Evolutionary conservation across 2,888 invertebrate species (phyloP).

Genomic region (Anoncus sp.): DNA sequence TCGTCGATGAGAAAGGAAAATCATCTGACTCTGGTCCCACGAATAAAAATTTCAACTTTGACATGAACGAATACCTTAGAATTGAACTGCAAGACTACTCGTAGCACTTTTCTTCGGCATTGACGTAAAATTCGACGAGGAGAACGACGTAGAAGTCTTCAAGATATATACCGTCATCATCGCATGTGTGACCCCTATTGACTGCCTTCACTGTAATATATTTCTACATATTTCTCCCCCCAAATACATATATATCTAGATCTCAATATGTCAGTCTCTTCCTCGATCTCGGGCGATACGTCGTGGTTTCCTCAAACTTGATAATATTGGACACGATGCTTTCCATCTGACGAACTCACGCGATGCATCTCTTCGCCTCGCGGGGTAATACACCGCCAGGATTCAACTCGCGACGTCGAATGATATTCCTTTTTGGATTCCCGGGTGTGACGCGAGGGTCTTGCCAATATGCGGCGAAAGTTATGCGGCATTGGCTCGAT

Average conservation of each 20-base stretch:
- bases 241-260: conserved; percentile 8
- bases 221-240: conserved; percentile 26
- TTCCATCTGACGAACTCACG: conserved; percentile 59
- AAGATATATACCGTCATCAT: conserved; percentile 15
- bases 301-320: conserved; percentile 50
- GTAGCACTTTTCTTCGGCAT: conserved; percentile 23
- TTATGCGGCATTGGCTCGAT: conserved; percentile 70
- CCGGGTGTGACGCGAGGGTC: conserved; percentile 46
- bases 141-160: conserved; percentile 8
- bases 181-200: conserved; percentile 37
- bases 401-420: conserved; percentile 20
- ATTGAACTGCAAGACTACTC: conserved; percentile 74
- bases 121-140: conserved; percentile 10
- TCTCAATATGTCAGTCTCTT: conserved; percentile 6
- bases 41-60: conserved; percentile 74
- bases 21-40: conserved; percentile 11
- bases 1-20: background rate
- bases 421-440: conserved; percentile 39
- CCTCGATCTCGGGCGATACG: conserved; percentile 45
- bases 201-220: conserved; percentile 46
- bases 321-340: conserved; percentile 74
- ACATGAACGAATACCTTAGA: too few relatives aligned
- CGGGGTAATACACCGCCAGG: conserved; percentile 31
- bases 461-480: conserved; percentile 73
- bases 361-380: conserved; percentile 17